Conservation (phyloP, 2,888 invertebrate species). For the Thera britannica region DNA sequence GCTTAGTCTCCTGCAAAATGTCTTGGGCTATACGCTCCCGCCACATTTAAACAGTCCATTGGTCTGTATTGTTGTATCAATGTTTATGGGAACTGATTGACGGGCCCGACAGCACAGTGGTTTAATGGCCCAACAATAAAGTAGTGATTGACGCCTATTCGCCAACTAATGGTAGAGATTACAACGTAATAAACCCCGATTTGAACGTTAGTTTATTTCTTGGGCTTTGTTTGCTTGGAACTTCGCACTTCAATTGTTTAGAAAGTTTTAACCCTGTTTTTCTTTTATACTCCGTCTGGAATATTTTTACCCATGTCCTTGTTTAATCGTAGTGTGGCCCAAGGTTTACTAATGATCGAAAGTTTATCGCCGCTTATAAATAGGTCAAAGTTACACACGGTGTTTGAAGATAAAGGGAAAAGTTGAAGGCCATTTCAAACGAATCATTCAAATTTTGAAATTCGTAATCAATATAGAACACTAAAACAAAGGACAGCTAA, state of each 20-base stretch:
- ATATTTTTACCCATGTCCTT: background rate
- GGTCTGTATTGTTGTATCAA: slow-evolving; percentile 43
- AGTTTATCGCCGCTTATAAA: too few relatives aligned
- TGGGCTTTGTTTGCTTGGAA: slow-evolving; percentile 4
- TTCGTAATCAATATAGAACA: slow-evolving; percentile 10
- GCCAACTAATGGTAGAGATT: slow-evolving; percentile 46
- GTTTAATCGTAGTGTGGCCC: too few relatives aligned
- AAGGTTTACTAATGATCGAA: too few relatives aligned
- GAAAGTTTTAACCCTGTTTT: background rate
- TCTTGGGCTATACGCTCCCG: slow-evolving; percentile 12
- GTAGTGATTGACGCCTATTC: slow-evolving; percentile 56
- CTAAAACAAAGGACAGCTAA: slow-evolving; percentile 48
- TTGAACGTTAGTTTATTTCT: background rate
- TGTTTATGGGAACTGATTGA: slow-evolving; percentile 26
- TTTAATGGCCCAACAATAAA: slow-evolving; percentile 48
- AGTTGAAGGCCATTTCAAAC: background rate
- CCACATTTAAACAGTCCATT: slow-evolving; percentile 39
- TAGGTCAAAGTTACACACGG: too few relatives aligned
- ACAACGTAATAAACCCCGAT: slow-evolving; percentile 47
- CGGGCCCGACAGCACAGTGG: slow-evolving; percentile 39
- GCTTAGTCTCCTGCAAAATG: background rate
- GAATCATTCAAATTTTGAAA: background rate
- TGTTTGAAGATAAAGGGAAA: too few relatives aligned
- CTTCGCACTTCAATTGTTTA: background rate
- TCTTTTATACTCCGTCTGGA: background rate